Base-by-base conservation (phyloP, 37 sponge, comb jelly and placozoan species). In the Spongia lamella region DNA sequence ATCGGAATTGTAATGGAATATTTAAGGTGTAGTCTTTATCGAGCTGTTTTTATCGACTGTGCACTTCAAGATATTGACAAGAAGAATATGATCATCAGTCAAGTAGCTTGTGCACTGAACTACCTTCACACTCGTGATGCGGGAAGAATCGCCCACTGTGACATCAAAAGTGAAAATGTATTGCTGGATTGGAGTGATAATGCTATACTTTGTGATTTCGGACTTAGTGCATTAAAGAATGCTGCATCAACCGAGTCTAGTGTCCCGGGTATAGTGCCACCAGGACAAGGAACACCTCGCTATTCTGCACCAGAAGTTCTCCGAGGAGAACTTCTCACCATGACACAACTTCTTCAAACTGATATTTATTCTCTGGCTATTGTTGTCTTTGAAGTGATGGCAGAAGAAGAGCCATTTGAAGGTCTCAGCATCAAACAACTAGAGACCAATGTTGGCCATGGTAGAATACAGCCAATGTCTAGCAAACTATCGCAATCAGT, bases 231-330 rank as follows among this genome's bases (percentile, higher is more conserved):
- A 16, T 22, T 66, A 1, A 82, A 63, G 68, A 59, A 21, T 22
- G 63, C 83, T 27, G 61, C 61, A 35, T 54, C 83, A 52, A 43
- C 75, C 0, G 1, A 24, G 56, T 79, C 79, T 20, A 30, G 6
- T 55, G 38, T 1, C 1, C 66, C 67, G 33, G 67, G 34, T 38
- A n/a, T n/a, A n/a, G 33, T 27, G 1, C 59, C 35, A 14, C 47
- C 60, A 7, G 83, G 75, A 40, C 67, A 74, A 66, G 75, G 74
- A 43, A 82, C 75, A 64, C 75, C 83, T 21, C 67, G 68, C 21
- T 82, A 74, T 53, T 73, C 83, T 37, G 83, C 83, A 27, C 83
- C 83, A 9, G 83, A 82, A 52, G 70, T 82, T 34, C 83, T 82
- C 35, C 54, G 83, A 56, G 75, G 74, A 54, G 83, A 82, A 56